Evolutionary conservation across 1,140 invertebrate species (phyloP), one percentile per base, ranked within the genome.

Genomic region (Rhynchophorus ferrugineus): DNA sequence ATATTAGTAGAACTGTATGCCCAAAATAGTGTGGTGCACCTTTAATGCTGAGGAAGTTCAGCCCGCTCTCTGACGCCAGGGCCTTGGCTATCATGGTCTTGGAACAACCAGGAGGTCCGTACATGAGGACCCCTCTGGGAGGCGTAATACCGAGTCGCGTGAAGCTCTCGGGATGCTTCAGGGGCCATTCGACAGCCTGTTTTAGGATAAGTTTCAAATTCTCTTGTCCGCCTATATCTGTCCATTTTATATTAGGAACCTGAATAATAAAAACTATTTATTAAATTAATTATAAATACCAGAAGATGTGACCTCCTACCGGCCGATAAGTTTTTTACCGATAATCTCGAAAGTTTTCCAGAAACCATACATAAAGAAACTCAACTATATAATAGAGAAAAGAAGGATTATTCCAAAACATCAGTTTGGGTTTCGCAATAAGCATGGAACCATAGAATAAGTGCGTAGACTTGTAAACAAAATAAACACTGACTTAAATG

Each of bases 61-160:
- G 71, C 62, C 93, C 87, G 62, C 93, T 98, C 70, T 98, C 89
- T 3, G 91, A 95, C 0, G 93, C 94, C 16, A 95, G 73, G 9
- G 94, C 94, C 73, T 93, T 90, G 1, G 91, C 94, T 60, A 95
- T 91, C 82, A 96, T 88, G 0, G 94, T 97, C 74, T 97, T 97
- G 0, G 91, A 95, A 66, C 95, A 99, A 3, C 96, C 97, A 0
- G 97, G 96, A 5, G 97, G 96, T 6, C 96, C 97, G 72, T 91
- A 99, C 73, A 99, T 82, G 8, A 99, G 72, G 3, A 99, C 83
- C 2, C 97, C 96, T 62, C 88, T 87, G 0, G 95, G 95, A 1
- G 95, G 91, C 49, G 82, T 82, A 21, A 98, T 93, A 6, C 95
- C 95, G 44, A 98, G 72, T 39, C 89, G 81, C 19, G 78, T 69